Conservation (phyloP, 2,888 invertebrate genomes). For the Drosophila nigricruria region DNA sequence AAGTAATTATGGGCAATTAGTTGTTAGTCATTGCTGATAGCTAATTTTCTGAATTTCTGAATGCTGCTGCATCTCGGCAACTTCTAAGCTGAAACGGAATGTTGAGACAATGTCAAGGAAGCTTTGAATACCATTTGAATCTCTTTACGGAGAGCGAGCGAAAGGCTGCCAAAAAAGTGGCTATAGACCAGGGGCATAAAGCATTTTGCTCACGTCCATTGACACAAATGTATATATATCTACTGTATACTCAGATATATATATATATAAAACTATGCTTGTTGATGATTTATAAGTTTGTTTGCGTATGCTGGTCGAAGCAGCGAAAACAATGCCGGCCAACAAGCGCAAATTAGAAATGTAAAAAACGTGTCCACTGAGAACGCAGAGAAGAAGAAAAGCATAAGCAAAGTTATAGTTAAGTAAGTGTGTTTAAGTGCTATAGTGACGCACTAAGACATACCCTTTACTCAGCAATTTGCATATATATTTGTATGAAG, state of each 20-base stretch:
- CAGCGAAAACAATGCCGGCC: slow-evolving; percentile 10
- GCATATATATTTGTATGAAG: neutral
- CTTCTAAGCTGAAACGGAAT: slow-evolving; percentile 59
- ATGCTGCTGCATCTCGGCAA: slow-evolving; percentile 48
- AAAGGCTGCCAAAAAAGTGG: slow-evolving; percentile 31
- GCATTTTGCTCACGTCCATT: slow-evolving; percentile 64
- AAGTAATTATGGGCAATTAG: slow-evolving; percentile 74
- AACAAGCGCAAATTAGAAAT: slow-evolving; percentile 66
- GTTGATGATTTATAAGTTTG: slow-evolving; percentile 11
- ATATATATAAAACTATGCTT: neutral
- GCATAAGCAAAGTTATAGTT: slow-evolving; percentile 7
- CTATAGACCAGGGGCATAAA: slow-evolving; percentile 22
- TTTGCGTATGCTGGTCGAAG: slow-evolving; percentile 16
- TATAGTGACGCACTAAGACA: neutral
- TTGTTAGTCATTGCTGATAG: slow-evolving; percentile 28
- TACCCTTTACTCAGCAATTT: slow-evolving; percentile 2
- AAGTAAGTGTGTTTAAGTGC: neutral
- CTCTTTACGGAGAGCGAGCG: slow-evolving; percentile 14
- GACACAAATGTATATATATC: slow-evolving; percentile 19
- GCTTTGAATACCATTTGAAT: slow-evolving; percentile 25
- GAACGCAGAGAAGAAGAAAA: slow-evolving; percentile 26
- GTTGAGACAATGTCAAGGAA: slow-evolving; percentile 56
- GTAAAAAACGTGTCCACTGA: slow-evolving; percentile 62
- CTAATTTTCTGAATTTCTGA: slow-evolving; percentile 16
- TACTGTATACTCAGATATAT: neutral